Percentiles rank a stretch among this genome's conserved stretches.
Evolutionary conservation across 2,797 vertebrate species (phyloP).

Genomic region (Gila robusta): DNA sequence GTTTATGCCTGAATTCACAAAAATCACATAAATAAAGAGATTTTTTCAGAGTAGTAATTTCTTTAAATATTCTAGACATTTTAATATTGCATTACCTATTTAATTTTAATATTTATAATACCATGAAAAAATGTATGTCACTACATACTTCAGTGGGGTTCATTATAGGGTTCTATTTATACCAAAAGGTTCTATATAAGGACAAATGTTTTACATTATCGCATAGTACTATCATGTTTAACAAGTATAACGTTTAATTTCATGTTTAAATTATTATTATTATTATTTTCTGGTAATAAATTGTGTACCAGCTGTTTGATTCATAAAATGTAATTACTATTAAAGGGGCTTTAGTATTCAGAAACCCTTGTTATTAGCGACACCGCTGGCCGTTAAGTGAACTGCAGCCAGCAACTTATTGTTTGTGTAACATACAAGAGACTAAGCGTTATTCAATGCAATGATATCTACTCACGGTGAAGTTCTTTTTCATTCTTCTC

Average conservation of each 20-base stretch:
- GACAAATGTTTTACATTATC: neutral
- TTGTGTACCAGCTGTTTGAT: neutral
- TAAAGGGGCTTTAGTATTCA: neutral
- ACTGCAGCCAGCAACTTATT: neutral
- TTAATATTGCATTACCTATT: neutral
- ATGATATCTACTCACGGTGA: neutral
- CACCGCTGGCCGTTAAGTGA: neutral
- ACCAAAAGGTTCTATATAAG: neutral
- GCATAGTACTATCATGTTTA: neutral
- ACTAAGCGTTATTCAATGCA: neutral
- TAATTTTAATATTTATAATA: neutral
- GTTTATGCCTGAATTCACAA: neutral
- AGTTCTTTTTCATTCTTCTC: neutral
- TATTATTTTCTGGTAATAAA: neutral
- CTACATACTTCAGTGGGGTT: neutral
- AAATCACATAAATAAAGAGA: neutral
- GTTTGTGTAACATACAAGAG: neutral
- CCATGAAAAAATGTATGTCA: neutral
- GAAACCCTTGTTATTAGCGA: neutral
- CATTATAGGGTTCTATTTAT: neutral
- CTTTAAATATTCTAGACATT: neutral
- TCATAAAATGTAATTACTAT: neutral
- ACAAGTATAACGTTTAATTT: neutral
- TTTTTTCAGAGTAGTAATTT: neutral
- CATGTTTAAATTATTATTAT: too few species aligned